Conservation (phyloP, 2,888 invertebrate species). For the Scaptomyza tumidula region DNA sequence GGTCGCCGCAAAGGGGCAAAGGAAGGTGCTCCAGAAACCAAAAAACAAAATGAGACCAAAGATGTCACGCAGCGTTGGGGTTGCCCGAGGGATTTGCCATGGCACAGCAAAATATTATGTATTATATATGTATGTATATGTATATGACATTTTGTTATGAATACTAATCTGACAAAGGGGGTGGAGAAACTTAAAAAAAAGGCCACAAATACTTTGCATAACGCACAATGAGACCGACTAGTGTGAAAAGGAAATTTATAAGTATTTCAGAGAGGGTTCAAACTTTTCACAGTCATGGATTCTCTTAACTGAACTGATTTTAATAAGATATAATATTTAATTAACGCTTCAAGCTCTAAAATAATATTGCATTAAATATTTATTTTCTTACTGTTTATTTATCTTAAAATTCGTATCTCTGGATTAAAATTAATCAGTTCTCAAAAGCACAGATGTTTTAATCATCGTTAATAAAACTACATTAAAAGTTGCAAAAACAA, state of each 20-base stretch:
- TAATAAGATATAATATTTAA: too few species aligned
- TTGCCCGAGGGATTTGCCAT: conserved; percentile 67
- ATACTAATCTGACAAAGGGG: conserved; percentile 70
- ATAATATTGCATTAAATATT: too few species aligned
- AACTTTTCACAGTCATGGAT: background rate
- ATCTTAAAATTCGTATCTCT: too few species aligned
- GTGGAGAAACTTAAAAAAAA: conserved; percentile 18
- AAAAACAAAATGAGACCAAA: conserved; percentile 63
- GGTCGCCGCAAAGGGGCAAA: conserved; percentile 8
- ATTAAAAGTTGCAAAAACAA: too few species aligned
- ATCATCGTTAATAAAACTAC: too few species aligned
- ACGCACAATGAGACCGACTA: conserved; percentile 5
- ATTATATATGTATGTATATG: conserved; percentile 25
- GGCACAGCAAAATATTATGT: conserved; percentile 50
- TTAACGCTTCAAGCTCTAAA: too few species aligned
- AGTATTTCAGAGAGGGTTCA: background rate
- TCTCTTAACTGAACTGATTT: too few species aligned
- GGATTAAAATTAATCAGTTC: too few species aligned
- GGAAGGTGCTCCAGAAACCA: conserved; percentile 16
- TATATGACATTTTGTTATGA: conserved; percentile 79
- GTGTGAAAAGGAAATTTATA: conserved; percentile 20
- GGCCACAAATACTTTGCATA: conserved; percentile 46
- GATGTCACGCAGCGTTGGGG: conserved; percentile 68
- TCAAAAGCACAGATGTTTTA: too few species aligned
- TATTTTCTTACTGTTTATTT: too few species aligned